Evolutionary conservation across 2,888 invertebrate genomes (phyloP).

Genomic region (Tryphoninae sp.): DNA sequence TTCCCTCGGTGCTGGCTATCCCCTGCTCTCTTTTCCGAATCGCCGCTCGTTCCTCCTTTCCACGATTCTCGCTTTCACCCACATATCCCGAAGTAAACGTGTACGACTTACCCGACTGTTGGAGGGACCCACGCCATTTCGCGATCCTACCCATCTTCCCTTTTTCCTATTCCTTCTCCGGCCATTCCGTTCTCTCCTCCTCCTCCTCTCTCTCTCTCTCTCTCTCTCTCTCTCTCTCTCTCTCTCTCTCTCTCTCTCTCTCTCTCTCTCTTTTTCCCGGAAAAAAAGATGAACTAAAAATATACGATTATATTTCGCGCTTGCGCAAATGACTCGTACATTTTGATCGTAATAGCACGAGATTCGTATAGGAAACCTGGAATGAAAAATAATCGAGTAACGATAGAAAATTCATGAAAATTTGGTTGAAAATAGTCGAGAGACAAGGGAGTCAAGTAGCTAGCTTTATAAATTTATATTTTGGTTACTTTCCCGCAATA

Average conservation of each 20-base stretch:
- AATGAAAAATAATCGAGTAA: neutral
- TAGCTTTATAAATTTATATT: too few species aligned
- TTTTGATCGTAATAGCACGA: constrained; percentile 30
- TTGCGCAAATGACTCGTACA: constrained; percentile 8
- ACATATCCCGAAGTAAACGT: constrained; percentile 31
- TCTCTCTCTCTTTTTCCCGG: constrained; percentile 3
- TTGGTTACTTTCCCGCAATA: too few species aligned
- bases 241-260: neutral
- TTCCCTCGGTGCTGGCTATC: constrained; percentile 66
- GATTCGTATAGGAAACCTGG: neutral
- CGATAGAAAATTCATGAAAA: neutral
- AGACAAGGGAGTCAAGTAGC: too few species aligned
- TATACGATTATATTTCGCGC: constrained; percentile 4
- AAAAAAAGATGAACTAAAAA: neutral
- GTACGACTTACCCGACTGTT: constrained; percentile 38
- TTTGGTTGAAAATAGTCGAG: neutral
- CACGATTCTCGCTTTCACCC: constrained; percentile 49
- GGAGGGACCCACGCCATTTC: constrained; percentile 42
- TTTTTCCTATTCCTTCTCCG: constrained; percentile 18
- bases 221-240: constrained; percentile 3
- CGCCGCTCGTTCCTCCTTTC: constrained; percentile 17
- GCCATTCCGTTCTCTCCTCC: constrained; percentile 10
- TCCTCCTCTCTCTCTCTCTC: neutral
- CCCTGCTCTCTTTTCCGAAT: constrained; percentile 42
- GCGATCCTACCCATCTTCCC: constrained; percentile 26